Conservation (phyloP, 2,797 vertebrate genomes). For the Dromococcyx pavoninus region DNA sequence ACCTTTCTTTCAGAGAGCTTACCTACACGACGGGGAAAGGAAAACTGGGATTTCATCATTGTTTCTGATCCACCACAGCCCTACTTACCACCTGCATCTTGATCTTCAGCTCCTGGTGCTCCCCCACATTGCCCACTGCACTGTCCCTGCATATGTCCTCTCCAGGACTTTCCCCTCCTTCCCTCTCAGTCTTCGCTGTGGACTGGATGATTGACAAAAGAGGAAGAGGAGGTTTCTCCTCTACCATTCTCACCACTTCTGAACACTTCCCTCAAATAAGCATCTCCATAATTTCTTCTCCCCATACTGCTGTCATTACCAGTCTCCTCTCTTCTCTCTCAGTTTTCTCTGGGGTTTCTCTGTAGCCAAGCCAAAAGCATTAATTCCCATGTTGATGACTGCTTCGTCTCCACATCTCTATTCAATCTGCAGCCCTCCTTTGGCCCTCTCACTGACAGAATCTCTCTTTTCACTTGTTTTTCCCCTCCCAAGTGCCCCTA, state of each 20-base stretch:
- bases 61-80: neutral
- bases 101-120: neutral
- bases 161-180: neutral
- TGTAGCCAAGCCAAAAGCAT: neutral
- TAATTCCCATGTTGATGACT: neutral
- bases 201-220: neutral
- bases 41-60: neutral
- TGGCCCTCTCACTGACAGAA: neutral
- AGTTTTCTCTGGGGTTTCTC: neutral
- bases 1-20: neutral
- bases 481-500: neutral
- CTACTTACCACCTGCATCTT: neutral
- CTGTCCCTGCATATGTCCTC: neutral
- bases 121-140: neutral
- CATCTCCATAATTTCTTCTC: neutral
- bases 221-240: neutral
- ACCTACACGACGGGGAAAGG: fast-evolving
- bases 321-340: neutral
- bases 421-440: neutral
- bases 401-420: neutral
- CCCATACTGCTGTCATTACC: neutral
- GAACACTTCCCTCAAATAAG: neutral
- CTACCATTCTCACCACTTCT: neutral
- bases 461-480: neutral
- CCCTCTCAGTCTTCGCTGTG: neutral